Percentiles rank a stretch among this genome's conserved stretches.
phyloP scores from a whole-genome alignment of 1,140 invertebrate species.

The Trichoplusia ni region DNA sequence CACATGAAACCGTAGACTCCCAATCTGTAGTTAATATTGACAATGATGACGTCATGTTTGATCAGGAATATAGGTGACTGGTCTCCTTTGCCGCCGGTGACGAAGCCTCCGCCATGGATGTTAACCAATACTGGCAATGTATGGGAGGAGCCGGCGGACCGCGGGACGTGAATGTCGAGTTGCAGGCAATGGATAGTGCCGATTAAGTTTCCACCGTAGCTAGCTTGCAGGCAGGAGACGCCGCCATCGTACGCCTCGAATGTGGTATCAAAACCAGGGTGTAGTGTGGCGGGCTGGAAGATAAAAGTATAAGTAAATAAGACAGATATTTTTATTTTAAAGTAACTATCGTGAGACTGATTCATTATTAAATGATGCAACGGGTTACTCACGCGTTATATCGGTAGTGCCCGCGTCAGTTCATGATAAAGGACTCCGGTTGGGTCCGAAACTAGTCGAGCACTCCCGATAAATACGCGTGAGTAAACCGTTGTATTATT shows the following conservation, averaged over 20 bases:
- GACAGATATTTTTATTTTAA: background rate
- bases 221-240: background rate
- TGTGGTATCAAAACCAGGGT: background rate
- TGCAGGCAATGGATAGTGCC: conserved; percentile 33
- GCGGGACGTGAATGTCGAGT: conserved; percentile 31
- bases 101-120: conserved; percentile 27
- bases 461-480: too few relatives aligned
- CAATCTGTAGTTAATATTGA: too few relatives aligned
- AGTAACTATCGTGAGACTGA: background rate
- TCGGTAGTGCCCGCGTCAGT: background rate
- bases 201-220: background rate
- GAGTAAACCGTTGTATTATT: too few relatives aligned
- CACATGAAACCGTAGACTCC: too few relatives aligned
- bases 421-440: too few relatives aligned
- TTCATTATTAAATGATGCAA: background rate
- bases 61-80: too few relatives aligned
- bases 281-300: background rate
- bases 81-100: background rate
- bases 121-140: conserved; percentile 31
- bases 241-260: background rate
- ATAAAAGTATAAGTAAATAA: too few relatives aligned
- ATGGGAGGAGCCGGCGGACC: background rate
- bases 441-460: too few relatives aligned
- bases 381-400: background rate
- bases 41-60: too few relatives aligned